These are phyloP conservation scores for Pterophyllum scalare DNA, from an alignment of 2,113 vertebrate genomes.

Conservation along the genomic window DNA sequence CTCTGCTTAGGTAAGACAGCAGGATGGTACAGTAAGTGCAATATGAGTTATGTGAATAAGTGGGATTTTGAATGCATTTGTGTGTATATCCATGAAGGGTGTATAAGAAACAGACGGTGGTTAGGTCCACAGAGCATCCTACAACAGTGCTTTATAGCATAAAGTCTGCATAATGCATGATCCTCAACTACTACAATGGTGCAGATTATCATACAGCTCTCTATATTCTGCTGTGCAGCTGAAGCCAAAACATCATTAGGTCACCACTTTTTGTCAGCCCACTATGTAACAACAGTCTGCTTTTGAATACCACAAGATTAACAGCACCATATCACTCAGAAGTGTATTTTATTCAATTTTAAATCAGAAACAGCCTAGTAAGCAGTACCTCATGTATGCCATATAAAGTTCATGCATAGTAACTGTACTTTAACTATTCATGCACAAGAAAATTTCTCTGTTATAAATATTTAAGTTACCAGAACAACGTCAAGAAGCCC, in stretches of 20 bases:
- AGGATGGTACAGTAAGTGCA: constrained; percentile 41
- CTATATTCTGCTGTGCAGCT: constrained; percentile 44
- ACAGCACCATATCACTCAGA: constrained; percentile 22
- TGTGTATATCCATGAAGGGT: constrained; percentile 34
- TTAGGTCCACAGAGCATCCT: constrained; percentile 59
- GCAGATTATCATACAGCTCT: constrained; percentile 63
- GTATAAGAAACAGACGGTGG: constrained; percentile 51
- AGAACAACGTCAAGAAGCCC: constrained; percentile 63
- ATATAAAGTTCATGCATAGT: constrained; percentile 51
- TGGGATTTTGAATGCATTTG: constrained; percentile 32
- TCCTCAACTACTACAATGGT: constrained; percentile 51
- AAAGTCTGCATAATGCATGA: constrained; percentile 75
- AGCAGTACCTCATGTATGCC: background rate
- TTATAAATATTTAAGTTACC: constrained; percentile 70
- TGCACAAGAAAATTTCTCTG: constrained; percentile 54
- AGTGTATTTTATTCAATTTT: constrained; percentile 21
- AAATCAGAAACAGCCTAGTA: constrained; percentile 25
- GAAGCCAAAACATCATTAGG: constrained; percentile 50
- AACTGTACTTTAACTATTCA: constrained; percentile 59
- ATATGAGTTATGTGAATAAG: constrained; percentile 50
- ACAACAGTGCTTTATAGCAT: constrained; percentile 52
- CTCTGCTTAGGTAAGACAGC: constrained; percentile 65
- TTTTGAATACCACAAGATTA: constrained; percentile 32
- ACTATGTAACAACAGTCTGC: constrained; percentile 18
- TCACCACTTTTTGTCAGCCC: constrained; percentile 46